phyloP scores from a whole-genome alignment of 2,888 invertebrate genomes.

The Xylophagus ater region DNA sequence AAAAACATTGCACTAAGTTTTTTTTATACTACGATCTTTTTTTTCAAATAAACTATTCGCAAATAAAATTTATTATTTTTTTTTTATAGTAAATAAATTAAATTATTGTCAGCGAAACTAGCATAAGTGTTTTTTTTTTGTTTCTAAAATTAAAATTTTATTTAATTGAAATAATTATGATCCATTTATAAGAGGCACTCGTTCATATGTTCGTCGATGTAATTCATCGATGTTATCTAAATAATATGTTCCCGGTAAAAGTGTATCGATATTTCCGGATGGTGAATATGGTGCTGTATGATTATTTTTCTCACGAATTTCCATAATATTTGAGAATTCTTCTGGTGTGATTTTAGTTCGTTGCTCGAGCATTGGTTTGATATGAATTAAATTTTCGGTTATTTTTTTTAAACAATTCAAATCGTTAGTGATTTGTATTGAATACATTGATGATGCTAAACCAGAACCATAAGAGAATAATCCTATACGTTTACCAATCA shows the following conservation, averaged over 20 bases:
- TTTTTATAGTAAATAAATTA: too few relatives aligned
- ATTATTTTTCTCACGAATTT: constrained; percentile 69
- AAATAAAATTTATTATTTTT: too few relatives aligned
- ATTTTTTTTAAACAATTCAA: constrained; percentile 51
- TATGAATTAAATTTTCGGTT: constrained; percentile 53
- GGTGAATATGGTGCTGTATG: constrained; percentile 83
- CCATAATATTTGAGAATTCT: constrained; percentile 67
- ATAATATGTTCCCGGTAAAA: constrained; percentile 88
- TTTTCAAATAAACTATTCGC: too few relatives aligned
- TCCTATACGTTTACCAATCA: constrained; percentile 71
- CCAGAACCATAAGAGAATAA: constrained; percentile 98
- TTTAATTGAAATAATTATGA: too few relatives aligned
- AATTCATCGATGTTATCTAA: constrained; percentile 72
- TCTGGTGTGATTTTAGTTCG: constrained; percentile 62
- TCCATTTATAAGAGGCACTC: too few relatives aligned
- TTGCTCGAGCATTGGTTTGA: constrained; percentile 54
- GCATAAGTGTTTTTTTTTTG: too few relatives aligned
- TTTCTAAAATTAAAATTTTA: too few relatives aligned
- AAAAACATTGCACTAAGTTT: too few relatives aligned
- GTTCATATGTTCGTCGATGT: constrained; percentile 71
- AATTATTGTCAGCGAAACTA: too few relatives aligned
- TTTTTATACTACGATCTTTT: too few relatives aligned
- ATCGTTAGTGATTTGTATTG: constrained; percentile 62
- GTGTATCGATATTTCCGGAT: constrained; percentile 50
- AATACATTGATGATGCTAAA: constrained; percentile 86